Conservation (phyloP, 2,113 vertebrate species). For the Ophthalmolycus amberensis region DNA sequence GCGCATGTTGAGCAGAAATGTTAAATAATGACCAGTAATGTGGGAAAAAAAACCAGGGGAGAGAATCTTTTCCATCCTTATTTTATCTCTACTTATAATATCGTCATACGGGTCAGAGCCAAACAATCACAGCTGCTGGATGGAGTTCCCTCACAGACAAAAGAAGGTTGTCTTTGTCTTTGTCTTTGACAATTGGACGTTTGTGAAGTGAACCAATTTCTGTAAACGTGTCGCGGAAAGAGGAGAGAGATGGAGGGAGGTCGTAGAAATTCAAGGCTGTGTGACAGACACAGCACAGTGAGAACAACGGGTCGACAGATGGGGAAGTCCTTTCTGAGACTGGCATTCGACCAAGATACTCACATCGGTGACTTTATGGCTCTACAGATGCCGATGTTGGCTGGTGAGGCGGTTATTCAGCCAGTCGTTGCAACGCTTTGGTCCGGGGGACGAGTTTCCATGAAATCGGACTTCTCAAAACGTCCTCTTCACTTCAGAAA, state of each 20-base stretch:
- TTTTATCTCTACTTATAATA: not conserved
- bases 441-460: not conserved
- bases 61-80: not conserved
- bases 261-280: not conserved
- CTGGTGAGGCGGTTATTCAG: not conserved
- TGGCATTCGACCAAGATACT: conserved; percentile 33
- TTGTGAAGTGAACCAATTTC: not conserved
- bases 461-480: not conserved
- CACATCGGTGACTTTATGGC: not conserved
- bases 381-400: conserved; percentile 16
- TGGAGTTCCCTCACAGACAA: not conserved
- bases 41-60: not conserved
- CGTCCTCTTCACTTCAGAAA: not conserved
- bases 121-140: not conserved
- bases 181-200: not conserved
- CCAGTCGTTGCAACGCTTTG: not conserved
- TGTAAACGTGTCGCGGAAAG: not conserved
- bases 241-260: not conserved
- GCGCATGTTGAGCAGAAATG: conserved; percentile 30
- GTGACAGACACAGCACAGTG: not conserved
- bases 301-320: conserved; percentile 33
- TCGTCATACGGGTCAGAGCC: not conserved
- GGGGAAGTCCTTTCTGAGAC: conserved; percentile 5
- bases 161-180: no score
- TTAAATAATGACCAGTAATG: conserved; percentile 41